Percentiles rank a stretch among this genome's conserved stretches.
These are phyloP conservation scores for Sciurus carolinensis DNA, from an alignment of 2,797 vertebrate species.

Conservation along the genomic window DNA sequence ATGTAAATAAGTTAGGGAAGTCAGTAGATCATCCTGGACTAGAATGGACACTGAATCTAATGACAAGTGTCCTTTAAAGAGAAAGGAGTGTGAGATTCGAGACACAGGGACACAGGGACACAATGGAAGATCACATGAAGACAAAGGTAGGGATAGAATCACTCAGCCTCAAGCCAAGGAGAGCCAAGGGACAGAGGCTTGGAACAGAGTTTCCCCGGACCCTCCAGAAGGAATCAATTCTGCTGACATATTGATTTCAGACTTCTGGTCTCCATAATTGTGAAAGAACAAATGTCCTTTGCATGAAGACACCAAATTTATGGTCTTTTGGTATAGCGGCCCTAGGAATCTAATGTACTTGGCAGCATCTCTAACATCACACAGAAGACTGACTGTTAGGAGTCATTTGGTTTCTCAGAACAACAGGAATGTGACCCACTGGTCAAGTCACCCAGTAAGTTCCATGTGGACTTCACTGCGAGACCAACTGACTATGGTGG, in stretches of 20 bases:
- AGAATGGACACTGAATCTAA: background rate
- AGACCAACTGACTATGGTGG: background rate
- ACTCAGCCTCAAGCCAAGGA: background rate
- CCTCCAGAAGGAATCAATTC: background rate
- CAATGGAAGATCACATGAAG: background rate
- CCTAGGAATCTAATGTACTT: background rate
- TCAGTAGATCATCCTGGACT: background rate
- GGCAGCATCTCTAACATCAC: background rate
- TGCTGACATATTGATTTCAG: background rate
- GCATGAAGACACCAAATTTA: background rate
- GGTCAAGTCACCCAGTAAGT: background rate
- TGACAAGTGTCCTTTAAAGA: background rate
- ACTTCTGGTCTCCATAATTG: background rate
- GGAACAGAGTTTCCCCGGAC: accelerated
- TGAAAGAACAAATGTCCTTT: background rate
- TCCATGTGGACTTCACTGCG: background rate
- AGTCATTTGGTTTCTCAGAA: background rate
- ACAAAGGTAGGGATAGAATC: background rate
- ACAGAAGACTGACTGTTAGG: background rate
- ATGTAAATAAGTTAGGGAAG: background rate
- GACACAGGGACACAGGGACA: background rate
- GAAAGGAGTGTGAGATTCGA: background rate
- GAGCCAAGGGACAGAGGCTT: background rate
- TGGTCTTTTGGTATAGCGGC: background rate
- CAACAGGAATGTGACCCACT: accelerated